Evolutionary conservation across 1,140 invertebrate species (phyloP).

Genomic region (Achatina immaculata): DNA sequence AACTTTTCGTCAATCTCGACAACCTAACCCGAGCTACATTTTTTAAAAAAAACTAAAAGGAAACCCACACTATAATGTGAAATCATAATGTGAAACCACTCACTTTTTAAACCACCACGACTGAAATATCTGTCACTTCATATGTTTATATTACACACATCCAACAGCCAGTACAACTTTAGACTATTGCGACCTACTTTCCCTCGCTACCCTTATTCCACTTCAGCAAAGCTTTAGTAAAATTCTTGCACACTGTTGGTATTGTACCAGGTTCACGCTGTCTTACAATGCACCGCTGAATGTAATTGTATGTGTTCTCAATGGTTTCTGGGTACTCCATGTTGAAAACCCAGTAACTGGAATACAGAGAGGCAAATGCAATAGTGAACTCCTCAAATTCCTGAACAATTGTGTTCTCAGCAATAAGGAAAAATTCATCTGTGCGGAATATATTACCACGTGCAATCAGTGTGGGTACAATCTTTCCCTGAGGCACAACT

Average conservation of each 20-base stretch:
- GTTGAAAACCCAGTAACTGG: slow-evolving; percentile 67
- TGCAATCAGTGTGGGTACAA: slow-evolving; percentile 64
- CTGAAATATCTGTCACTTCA: no score
- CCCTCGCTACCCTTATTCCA: slow-evolving; percentile 33
- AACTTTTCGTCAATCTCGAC: no score
- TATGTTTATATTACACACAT: no score
- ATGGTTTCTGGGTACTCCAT: slow-evolving; percentile 65
- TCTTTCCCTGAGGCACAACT: slow-evolving; percentile 63
- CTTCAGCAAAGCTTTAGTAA: slow-evolving; percentile 27
- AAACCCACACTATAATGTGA: no score
- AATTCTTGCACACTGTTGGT: slow-evolving; percentile 29
- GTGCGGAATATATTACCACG: slow-evolving; percentile 63
- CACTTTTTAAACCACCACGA: no score
- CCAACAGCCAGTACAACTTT: no score
- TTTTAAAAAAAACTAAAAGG: no score
- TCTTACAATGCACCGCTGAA: slow-evolving; percentile 52
- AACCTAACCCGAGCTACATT: no score
- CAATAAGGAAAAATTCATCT: slow-evolving; percentile 66
- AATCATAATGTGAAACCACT: no score
- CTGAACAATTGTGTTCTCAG: slow-evolving; percentile 66
- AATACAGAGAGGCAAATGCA: slow-evolving; percentile 63
- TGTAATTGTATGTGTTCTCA: slow-evolving; percentile 65
- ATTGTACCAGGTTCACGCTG: slow-evolving; percentile 31
- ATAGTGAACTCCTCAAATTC: slow-evolving; percentile 68
- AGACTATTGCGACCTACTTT: neutral